A percentile compares a stretch with the other conserved stretches of the same genome.
Evolutionary conservation across 2,888 invertebrate species (phyloP).

Genomic region (Cheilosia soror): DNA sequence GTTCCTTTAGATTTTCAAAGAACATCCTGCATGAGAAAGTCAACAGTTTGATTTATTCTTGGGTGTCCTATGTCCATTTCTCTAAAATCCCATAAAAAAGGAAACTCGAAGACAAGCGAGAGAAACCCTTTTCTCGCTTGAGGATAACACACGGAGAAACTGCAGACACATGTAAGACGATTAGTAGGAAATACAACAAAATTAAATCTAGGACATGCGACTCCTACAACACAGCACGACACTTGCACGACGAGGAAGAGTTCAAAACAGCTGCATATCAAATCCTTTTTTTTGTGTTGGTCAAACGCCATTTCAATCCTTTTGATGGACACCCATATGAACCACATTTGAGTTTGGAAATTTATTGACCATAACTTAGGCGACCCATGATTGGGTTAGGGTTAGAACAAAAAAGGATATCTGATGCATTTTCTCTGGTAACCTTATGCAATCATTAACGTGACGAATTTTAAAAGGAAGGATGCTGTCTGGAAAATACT

Average conservation of each 20-base stretch:
- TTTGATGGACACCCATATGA: constrained; percentile 48
- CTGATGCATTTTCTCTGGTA: constrained; percentile 37
- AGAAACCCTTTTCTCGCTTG: constrained; percentile 71
- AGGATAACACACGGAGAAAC: constrained; percentile 24
- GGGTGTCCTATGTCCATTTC: constrained; percentile 63
- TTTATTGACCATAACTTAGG: constrained; percentile 71
- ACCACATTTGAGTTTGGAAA: constrained; percentile 47
- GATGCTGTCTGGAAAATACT: constrained; percentile 14
- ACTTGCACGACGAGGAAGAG: constrained; percentile 2
- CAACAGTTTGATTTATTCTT: constrained; percentile 66
- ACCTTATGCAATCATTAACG: constrained; percentile 64
- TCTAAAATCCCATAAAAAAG: constrained; percentile 47
- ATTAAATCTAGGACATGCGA: constrained; percentile 66
- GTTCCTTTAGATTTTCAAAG: constrained; percentile 31
- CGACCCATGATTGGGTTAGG: constrained; percentile 59
- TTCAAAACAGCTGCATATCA: constrained; percentile 53
- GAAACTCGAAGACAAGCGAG: neutral
- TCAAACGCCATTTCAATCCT: constrained; percentile 61
- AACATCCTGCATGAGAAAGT: constrained; percentile 62
- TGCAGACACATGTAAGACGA: constrained; percentile 53
- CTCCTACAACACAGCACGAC: constrained; percentile 58
- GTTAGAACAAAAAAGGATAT: constrained; percentile 31
- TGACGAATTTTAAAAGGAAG: constrained; percentile 55
- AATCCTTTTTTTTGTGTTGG: constrained; percentile 35
- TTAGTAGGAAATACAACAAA: constrained; percentile 54